Evolutionary conservation across 2,797 vertebrate genomes (phyloP).

Genomic region (Artibeus lituratus): DNA sequence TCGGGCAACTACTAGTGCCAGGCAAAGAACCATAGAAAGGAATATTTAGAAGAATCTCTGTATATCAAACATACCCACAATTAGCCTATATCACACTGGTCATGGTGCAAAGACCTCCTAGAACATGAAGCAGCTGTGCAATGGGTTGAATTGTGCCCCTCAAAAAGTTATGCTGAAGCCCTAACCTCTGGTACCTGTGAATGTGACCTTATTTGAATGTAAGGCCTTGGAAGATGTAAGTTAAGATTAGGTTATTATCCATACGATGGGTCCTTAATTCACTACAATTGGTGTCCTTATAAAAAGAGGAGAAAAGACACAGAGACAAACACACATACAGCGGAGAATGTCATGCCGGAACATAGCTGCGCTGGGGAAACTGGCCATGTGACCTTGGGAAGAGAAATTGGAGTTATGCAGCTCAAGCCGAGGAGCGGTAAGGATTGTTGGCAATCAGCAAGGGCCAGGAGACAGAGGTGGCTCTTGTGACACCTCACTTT

Average conservation of each 20-base stretch:
- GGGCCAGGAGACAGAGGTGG: neutral
- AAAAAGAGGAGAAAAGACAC: neutral
- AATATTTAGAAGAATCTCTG: neutral
- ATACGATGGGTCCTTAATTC: neutral
- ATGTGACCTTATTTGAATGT: neutral
- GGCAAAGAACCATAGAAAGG: neutral
- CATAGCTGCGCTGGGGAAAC: neutral
- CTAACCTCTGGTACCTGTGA: neutral
- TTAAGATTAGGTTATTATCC: neutral
- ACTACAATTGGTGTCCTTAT: neutral
- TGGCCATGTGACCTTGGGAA: neutral
- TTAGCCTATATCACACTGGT: neutral
- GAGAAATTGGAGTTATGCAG: neutral
- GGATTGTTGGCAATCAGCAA: neutral
- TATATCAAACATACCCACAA: neutral
- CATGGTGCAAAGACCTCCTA: neutral
- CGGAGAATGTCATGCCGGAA: neutral
- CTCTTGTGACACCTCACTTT: neutral
- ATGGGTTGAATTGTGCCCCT: neutral
- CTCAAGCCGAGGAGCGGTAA: neutral
- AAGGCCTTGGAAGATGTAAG: neutral
- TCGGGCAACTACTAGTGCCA: neutral
- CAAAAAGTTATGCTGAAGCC: neutral
- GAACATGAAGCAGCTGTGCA: too few species aligned
- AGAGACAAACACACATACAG: neutral